These are phyloP conservation scores for Enchytraeus crypticus DNA, from an alignment of 2,888 invertebrate species.

Conservation along the genomic window DNA sequence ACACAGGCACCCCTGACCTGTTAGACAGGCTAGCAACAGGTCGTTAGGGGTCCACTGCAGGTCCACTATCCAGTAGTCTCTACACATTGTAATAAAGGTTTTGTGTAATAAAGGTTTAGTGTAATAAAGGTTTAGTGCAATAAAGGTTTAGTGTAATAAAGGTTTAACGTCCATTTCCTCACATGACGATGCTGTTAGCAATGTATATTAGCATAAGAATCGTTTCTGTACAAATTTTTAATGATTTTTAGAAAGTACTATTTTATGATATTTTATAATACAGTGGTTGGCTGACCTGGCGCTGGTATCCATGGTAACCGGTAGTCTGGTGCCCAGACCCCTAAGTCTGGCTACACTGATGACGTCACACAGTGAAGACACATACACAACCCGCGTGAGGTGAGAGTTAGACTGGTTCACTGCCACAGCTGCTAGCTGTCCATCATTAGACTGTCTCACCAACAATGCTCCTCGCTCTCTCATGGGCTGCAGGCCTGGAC, in stretches of 20 bases:
- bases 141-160: no score
- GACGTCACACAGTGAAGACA: slow-evolving; percentile 37
- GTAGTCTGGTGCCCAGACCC: slow-evolving; percentile 23
- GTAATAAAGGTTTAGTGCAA: no score
- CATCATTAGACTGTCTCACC: slow-evolving; percentile 34
- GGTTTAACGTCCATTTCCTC: no score
- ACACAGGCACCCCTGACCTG: slow-evolving; percentile 39
- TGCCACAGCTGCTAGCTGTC: slow-evolving; percentile 41
- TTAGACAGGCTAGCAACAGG: slow-evolving; percentile 39
- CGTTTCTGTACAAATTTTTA: no score
- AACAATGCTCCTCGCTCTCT: slow-evolving; percentile 34
- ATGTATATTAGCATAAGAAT: neutral
- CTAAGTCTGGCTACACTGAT: slow-evolving; percentile 35
- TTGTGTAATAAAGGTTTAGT: no score
- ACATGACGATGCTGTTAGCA: no score
- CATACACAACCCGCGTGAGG: slow-evolving; percentile 37
- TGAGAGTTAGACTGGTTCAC: slow-evolving; percentile 39
- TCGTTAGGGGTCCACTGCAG: slow-evolving; percentile 42
- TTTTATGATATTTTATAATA: no score
- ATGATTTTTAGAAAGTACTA: no score
- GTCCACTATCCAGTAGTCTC: slow-evolving; percentile 40
- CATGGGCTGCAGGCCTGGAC: slow-evolving; percentile 32
- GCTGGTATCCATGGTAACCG: slow-evolving; percentile 11
- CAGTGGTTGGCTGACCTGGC: slow-evolving; percentile 5
- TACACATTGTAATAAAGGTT: no score